Evolutionary conservation across 1,140 invertebrate species (phyloP), one percentile per base, ranked within the genome.

Genomic region (Maniola jurtina): DNA sequence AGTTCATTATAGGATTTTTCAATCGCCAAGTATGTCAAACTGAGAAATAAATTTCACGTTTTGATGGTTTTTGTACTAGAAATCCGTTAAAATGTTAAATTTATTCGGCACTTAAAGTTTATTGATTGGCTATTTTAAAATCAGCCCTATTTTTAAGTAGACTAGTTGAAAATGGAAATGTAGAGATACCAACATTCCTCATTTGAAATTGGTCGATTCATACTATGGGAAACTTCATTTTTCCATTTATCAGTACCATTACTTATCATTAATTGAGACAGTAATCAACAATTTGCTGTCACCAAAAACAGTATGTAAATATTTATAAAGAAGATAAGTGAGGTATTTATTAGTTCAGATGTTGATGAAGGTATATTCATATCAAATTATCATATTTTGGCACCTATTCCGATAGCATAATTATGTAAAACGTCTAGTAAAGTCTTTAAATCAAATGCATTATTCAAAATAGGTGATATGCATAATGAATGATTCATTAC

Each of bases 401-500:
- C 42, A 45, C 42, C 42, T 45, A 13, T 13, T 45, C 13, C 9
- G 13, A 45, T n/a, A 2, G 42, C 13, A 45, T 45, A 45, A 45
- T 45, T 45, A 45, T 45, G 42, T 45, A 11, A 45, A 45, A 45
- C 42, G 13, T n/a, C 42, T 45, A 11, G 42, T 45, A 13, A 45
- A 45, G 42, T 11, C 5, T 45, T 45, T 45, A 6, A 45, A 45
- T 45, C 42, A 45, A 9, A n/a, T 5, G 13, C 13, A 13, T 45
- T 45, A 45, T 45, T 13, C 42, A 45, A 45, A 45, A 38, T 11
- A 45, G 42, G 42, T 45, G 42, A 45, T 45, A 45, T 45, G 13
- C 42, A 45, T 45, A 45, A 45, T 45, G 42, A 45, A 45, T 8
- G 42, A 45, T 45, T 11, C 42, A 45, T 45, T 45, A 45, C 42